Evolutionary conservation across 1,140 invertebrate genomes (phyloP).

Genomic region (Trissolcus basalis): DNA sequence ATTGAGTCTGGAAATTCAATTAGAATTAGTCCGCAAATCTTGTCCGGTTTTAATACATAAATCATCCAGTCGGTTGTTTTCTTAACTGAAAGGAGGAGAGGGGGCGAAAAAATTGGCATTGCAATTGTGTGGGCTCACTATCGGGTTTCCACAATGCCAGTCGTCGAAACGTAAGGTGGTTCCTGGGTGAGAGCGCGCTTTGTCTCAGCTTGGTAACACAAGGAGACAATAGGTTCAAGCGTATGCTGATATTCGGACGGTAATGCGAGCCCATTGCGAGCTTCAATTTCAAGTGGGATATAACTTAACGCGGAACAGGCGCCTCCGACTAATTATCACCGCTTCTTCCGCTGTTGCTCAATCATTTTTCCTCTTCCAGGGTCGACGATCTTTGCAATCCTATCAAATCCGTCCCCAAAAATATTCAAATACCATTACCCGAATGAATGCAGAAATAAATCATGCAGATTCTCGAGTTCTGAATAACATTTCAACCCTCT

Average conservation of each 20-base stretch:
- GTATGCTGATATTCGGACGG: slow-evolving; percentile 55
- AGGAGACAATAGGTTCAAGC: slow-evolving; percentile 68
- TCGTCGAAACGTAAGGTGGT: slow-evolving; percentile 56
- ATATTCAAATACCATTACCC: too few species aligned
- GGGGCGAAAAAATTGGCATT: slow-evolving; percentile 19
- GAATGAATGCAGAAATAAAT: too few species aligned
- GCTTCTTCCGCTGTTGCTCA: slow-evolving; percentile 19
- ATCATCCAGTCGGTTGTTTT: slow-evolving; percentile 49
- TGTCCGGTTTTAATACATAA: slow-evolving; percentile 35
- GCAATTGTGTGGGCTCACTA: slow-evolving; percentile 59
- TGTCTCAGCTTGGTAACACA: slow-evolving; percentile 66
- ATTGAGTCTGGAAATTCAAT: too few species aligned
- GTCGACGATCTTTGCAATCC: too few species aligned
- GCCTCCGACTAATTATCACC: slow-evolving; percentile 57
- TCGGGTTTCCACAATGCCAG: slow-evolving; percentile 56
- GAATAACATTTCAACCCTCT: too few species aligned
- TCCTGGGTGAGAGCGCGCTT: slow-evolving; percentile 45
- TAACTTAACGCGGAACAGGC: slow-evolving; percentile 62
- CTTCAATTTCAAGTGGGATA: slow-evolving; percentile 66
- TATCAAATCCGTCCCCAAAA: too few species aligned
- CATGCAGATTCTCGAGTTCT: too few species aligned
- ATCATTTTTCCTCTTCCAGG: slow-evolving; percentile 27
- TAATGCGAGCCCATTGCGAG: slow-evolving; percentile 65
- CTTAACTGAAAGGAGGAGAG: slow-evolving; percentile 14
- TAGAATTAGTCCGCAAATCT: slow-evolving; percentile 37